Conservation (phyloP, 2,888 invertebrate species). For the Drosophila neutralis region DNA sequence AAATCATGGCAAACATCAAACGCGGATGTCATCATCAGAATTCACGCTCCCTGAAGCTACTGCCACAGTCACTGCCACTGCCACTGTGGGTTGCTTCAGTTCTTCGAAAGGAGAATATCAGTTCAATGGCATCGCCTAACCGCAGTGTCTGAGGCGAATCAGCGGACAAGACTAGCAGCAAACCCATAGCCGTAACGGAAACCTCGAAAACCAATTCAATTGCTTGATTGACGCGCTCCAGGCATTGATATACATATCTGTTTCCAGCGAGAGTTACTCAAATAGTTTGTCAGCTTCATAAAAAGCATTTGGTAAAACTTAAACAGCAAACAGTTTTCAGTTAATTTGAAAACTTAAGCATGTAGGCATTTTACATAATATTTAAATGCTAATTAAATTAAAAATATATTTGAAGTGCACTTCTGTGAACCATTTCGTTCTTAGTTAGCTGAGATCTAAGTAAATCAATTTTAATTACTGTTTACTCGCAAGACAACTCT, state of each 20-base stretch:
- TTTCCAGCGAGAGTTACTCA: constrained; percentile 22
- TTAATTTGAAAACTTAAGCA: background rate
- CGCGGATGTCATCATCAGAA: constrained; percentile 48
- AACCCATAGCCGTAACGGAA: constrained; percentile 45
- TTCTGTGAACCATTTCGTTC: background rate
- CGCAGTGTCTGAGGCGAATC: constrained; percentile 36
- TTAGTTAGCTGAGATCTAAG: background rate
- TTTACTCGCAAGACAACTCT: constrained; percentile 21
- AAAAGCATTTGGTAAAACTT: background rate
- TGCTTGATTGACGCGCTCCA: constrained; percentile 58
- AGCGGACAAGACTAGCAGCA: constrained; percentile 30
- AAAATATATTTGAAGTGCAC: background rate
- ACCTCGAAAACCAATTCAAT: constrained; percentile 68
- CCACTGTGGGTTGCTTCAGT: constrained; percentile 17
- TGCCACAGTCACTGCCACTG: background rate
- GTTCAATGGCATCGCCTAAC: constrained; percentile 30
- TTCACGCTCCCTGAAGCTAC: constrained; percentile 31
- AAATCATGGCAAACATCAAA: constrained; percentile 45
- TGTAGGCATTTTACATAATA: background rate
- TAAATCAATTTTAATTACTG: constrained; percentile 19
- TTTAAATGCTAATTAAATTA: background rate
- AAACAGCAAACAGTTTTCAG: background rate
- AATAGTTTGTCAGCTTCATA: background rate
- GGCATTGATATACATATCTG: constrained; percentile 13
- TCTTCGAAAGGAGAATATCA: constrained; percentile 18